phyloP scores from a whole-genome alignment of 2,797 vertebrate genomes.

The Microtus agrestis region DNA sequence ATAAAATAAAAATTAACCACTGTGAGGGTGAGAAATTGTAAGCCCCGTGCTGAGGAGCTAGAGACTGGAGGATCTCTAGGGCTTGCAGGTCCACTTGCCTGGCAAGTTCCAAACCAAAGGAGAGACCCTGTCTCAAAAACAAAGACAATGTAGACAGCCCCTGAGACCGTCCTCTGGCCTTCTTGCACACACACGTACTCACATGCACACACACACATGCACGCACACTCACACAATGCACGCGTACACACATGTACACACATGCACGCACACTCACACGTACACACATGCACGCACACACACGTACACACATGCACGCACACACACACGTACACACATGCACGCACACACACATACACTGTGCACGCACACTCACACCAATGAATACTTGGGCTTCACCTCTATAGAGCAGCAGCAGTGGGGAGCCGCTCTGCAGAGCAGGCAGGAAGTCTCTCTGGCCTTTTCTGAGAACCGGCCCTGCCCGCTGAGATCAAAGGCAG shows the following conservation, averaged over 20 bases:
- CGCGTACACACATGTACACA: too few relatives aligned
- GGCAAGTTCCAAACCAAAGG: neutral
- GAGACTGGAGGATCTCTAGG: neutral
- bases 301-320: too few relatives aligned
- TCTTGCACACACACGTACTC: neutral
- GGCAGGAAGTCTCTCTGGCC: slow-evolving; percentile 15
- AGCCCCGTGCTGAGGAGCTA: neutral
- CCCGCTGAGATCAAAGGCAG: slow-evolving; percentile 7
- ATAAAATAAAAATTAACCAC: neutral
- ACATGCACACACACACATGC: too few relatives aligned
- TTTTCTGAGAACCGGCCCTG: neutral
- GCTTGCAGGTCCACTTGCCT: neutral
- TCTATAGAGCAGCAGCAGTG: neutral
- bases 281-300: too few relatives aligned
- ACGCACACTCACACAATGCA: too few relatives aligned
- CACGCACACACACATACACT: too few relatives aligned
- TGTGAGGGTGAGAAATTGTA: neutral
- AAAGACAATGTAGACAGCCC: neutral
- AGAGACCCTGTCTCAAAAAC: neutral
- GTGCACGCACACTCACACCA: neutral
- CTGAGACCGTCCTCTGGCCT: neutral
- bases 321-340: neutral
- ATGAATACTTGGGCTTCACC: too few relatives aligned
- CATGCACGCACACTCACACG: neutral
- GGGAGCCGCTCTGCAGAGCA: neutral